Conservation (phyloP, 2,888 invertebrate genomes). For the Melinopterus prodromus region DNA sequence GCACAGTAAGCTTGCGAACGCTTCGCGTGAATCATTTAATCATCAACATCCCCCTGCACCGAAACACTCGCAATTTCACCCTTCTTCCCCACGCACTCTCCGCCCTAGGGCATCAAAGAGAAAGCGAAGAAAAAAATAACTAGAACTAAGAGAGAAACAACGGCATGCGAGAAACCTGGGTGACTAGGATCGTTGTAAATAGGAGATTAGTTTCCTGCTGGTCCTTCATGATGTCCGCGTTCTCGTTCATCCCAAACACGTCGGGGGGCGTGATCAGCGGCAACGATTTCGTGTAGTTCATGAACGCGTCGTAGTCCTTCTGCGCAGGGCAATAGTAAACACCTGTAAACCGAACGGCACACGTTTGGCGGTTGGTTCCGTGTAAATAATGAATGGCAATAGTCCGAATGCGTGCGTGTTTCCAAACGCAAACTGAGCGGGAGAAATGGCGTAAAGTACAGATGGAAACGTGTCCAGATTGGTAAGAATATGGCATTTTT, state of each 20-base stretch:
- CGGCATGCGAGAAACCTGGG: slow-evolving; percentile 68
- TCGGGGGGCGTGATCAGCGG: slow-evolving; percentile 82
- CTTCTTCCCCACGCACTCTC: background rate
- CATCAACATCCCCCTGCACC: slow-evolving; percentile 27
- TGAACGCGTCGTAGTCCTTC: slow-evolving; percentile 76
- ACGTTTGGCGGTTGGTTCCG: background rate
- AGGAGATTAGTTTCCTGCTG: slow-evolving; percentile 85
- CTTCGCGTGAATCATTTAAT: background rate
- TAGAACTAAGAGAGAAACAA: slow-evolving; percentile 5
- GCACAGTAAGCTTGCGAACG: background rate
- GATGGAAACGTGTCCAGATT: too few species aligned
- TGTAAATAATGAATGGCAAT: too few species aligned
- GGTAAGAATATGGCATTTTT: too few species aligned
- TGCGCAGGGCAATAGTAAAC: slow-evolving; percentile 77
- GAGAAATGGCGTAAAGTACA: too few species aligned
- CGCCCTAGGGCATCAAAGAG: slow-evolving; percentile 18
- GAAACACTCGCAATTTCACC: slow-evolving; percentile 42
- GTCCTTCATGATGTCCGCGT: slow-evolving; percentile 93
- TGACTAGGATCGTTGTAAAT: slow-evolving; percentile 76
- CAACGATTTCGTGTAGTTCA: slow-evolving; percentile 72
- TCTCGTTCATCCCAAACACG: slow-evolving; percentile 92
- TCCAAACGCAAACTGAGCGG: background rate
- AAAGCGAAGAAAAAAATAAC: background rate
- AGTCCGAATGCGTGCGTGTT: background rate
- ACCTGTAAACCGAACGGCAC: slow-evolving; percentile 58